A percentile compares a stretch with the other conserved stretches of the same genome.
phyloP scores from a whole-genome alignment of 2,113 vertebrate species.

The Pachyramphus minor region DNA sequence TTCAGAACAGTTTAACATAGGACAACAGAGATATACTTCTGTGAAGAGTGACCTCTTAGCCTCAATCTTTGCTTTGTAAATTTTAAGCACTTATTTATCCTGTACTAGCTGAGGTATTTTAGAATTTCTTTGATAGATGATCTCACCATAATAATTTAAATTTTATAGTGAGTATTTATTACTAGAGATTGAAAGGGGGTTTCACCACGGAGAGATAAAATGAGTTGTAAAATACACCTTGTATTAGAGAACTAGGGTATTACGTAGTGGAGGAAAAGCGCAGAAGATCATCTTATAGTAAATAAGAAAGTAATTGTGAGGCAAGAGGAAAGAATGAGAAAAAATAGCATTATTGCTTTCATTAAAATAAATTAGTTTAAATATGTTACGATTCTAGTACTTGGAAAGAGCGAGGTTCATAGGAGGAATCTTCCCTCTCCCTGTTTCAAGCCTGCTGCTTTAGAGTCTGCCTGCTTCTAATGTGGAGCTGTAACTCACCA shows the following conservation, averaged over 20 bases:
- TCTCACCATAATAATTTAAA: background rate
- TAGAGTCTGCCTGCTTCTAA: constrained; percentile 8
- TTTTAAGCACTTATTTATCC: background rate
- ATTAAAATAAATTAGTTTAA: background rate
- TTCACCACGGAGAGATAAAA: background rate
- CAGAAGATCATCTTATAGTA: background rate
- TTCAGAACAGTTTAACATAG: too few relatives aligned
- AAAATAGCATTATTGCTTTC: background rate
- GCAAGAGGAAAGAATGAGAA: background rate
- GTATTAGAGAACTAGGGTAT: background rate
- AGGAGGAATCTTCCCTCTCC: background rate
- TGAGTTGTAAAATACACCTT: constrained; percentile 4
- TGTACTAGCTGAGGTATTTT: background rate
- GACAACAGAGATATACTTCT: background rate
- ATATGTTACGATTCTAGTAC: background rate
- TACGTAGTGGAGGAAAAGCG: background rate
- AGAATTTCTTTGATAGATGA: background rate
- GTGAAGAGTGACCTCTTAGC: background rate
- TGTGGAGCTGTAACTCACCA: background rate
- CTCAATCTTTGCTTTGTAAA: background rate
- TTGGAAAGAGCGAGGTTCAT: background rate
- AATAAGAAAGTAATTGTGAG: background rate
- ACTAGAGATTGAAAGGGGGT: background rate
- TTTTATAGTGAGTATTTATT: background rate
- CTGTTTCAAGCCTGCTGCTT: constrained; percentile 22